Conservation (phyloP, 2,797 vertebrate species). For the Sebastes glaucus region DNA sequence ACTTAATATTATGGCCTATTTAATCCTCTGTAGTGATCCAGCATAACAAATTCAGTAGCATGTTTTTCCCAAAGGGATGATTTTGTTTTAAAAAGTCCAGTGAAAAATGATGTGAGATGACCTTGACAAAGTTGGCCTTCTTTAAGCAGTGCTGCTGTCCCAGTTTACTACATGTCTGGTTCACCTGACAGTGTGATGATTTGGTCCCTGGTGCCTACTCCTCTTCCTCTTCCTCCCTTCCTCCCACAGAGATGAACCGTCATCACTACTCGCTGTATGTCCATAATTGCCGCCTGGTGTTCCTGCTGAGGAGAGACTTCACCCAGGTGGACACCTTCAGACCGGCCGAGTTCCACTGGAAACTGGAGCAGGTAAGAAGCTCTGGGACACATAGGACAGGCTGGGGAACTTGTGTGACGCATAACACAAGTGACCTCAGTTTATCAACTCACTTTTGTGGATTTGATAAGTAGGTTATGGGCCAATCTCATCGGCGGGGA, state of each 20-base stretch:
- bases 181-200: slow-evolving; percentile 34
- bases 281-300: slow-evolving; percentile 96
- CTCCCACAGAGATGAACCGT: slow-evolving; percentile 93
- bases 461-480: slow-evolving; percentile 15
- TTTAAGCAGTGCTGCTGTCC: slow-evolving; percentile 12
- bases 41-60: background rate
- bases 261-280: slow-evolving; percentile 97
- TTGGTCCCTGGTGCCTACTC: background rate
- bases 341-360: slow-evolving; percentile 98
- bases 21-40: background rate
- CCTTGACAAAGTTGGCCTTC: slow-evolving; percentile 6
- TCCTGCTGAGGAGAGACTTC: slow-evolving; percentile 94
- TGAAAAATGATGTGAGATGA: background rate
- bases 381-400: background rate
- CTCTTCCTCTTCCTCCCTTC: slow-evolving; percentile 4
- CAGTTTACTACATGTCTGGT: slow-evolving; percentile 10
- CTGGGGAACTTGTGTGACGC: background rate
- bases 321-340: slow-evolving; percentile 94
- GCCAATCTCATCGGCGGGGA: background rate
- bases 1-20: background rate
- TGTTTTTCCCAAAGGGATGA: background rate
- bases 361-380: slow-evolving; percentile 92
- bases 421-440: background rate
- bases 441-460: background rate
- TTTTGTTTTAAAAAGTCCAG: background rate